These are phyloP conservation scores for Scrobipalpa costella DNA, from an alignment of 2,888 invertebrate genomes.

Conservation along the genomic window DNA sequence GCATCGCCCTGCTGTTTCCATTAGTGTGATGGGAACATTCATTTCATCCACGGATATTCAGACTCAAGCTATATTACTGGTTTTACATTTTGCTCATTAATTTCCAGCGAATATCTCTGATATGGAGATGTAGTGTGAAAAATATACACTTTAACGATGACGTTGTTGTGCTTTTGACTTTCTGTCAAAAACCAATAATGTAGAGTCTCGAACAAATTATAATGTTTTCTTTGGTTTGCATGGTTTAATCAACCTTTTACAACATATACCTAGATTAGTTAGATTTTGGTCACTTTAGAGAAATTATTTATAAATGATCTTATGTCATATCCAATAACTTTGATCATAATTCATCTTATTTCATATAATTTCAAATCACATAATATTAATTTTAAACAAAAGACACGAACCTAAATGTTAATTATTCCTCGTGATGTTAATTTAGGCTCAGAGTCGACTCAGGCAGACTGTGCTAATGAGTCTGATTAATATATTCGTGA, in stretches of 20 bases:
- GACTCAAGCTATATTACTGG: not conserved
- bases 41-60: not conserved
- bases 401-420: conserved; percentile 1
- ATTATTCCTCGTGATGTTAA: conserved; percentile 11
- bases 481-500: conserved; percentile 69
- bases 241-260: no score
- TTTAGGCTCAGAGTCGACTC: not conserved
- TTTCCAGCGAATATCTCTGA: not conserved
- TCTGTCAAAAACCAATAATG: no score
- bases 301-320: no score
- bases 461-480: conserved; percentile 50
- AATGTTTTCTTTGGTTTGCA: no score
- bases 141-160: no score
- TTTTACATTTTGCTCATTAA: not conserved
- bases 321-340: no score
- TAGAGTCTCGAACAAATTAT: no score
- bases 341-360: no score
- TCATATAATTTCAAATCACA: not conserved
- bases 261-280: no score
- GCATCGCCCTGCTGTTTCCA: not conserved
- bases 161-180: no score
- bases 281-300: no score
- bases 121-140: no score
- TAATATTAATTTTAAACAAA: conserved; percentile 12
- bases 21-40: not conserved